Conservation (phyloP, 2,113 vertebrate species). For the Crotalus horridus region DNA sequence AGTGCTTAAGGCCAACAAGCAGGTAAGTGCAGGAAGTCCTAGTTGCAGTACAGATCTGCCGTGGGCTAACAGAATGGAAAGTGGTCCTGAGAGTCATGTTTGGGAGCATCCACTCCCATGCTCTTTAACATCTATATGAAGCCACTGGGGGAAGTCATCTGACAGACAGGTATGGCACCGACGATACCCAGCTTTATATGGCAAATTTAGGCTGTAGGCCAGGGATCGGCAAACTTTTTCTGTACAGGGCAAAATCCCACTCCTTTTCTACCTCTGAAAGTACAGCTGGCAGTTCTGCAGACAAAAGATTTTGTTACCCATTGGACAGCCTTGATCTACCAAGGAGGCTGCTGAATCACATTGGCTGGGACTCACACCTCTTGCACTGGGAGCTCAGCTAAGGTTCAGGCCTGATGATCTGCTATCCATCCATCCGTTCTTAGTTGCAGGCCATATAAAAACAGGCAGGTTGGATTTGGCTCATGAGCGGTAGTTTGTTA, state of each 20-base stretch:
- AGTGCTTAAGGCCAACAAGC: conserved; percentile 86
- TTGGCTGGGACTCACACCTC: background rate
- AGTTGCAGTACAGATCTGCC: background rate
- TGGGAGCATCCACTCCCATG: background rate
- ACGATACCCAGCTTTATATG: background rate
- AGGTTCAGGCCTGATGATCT: too few relatives aligned
- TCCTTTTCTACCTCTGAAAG: background rate
- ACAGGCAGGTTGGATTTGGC: background rate
- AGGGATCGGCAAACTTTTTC: background rate
- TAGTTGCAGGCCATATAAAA: background rate
- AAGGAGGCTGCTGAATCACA: background rate
- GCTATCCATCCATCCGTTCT: background rate
- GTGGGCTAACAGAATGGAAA: background rate
- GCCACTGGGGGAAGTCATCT: background rate
- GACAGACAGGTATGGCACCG: background rate
- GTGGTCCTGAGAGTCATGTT: background rate
- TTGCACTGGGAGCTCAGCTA: too few relatives aligned
- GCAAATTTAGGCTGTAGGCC: background rate
- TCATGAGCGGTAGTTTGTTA: background rate
- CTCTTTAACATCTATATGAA: background rate
- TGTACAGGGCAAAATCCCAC: background rate
- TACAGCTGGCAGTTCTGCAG: background rate
- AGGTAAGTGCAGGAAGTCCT: conserved; percentile 60
- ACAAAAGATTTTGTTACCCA: background rate
- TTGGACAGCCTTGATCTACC: background rate